Evolutionary conservation across 2,113 vertebrate genomes (phyloP), one percentile per base, ranked within the genome.

Genomic region (Cyprinodon variegatus): DNA sequence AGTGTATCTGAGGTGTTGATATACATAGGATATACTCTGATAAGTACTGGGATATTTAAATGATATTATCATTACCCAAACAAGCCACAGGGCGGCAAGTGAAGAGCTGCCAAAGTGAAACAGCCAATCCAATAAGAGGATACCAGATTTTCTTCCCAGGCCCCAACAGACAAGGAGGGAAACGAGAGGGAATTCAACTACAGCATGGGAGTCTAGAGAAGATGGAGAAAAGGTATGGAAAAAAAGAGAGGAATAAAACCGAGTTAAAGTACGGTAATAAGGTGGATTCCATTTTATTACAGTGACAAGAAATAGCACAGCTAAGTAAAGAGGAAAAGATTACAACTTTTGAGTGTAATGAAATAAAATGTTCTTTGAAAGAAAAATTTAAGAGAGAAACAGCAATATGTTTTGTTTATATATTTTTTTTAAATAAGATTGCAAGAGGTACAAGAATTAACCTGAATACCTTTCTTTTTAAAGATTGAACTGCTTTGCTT

Each of bases 121-220:
- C 90, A 90, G 91, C 90, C 93, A 94, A 92, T 94, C 91, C 91
- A 94, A 94, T 94, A 93, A 94, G 87, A 92, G 88, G 91, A 89
- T 81, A 90, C 80, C 77, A 65, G 89, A 91, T 91, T 91, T 92
- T 88, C 86, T 87, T 85, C 41, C 74, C 83, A 79, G 83, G 73
- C 77, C 70, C 63, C 53, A 78, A 57, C 76, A 70, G 70, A 22
- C 70, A 50, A 72, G n/a, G 39, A 81, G 76, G 36, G 37, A 65
- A 36, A 39, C 3, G 10, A 63, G 60, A 40, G 41, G 46, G 17
- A n/a, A 57, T 20, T 20, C 10, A n/a, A 57, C 50, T n/a, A 20
- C 20, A 48, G 43, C 7, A 65, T 53, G 39, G 10, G 14, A 39
- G 50, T 41, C 50, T 46, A 45, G 60, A 73, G 1, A 36, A 39